These are phyloP conservation scores for Syndactyla subalaris DNA, from an alignment of 2,797 vertebrate species.

Conservation along the genomic window DNA sequence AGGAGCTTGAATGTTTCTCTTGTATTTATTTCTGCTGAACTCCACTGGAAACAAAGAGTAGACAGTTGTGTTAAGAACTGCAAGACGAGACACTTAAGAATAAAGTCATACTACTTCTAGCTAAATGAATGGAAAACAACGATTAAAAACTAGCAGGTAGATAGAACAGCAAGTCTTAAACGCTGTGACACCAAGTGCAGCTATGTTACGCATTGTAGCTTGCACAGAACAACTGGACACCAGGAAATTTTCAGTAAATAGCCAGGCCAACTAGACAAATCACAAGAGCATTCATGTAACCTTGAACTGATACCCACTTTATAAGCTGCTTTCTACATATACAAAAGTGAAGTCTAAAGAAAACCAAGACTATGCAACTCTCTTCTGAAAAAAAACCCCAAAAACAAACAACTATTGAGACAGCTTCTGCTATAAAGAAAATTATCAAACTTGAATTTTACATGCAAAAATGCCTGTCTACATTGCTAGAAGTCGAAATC, in stretches of 20 bases:
- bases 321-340: neutral
- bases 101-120: neutral
- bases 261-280: neutral
- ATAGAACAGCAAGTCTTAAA: neutral
- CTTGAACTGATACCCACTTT: neutral
- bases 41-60: neutral
- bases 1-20: neutral
- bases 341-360: neutral
- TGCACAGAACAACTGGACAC: neutral
- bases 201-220: neutral
- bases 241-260: neutral
- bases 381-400: neutral
- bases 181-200: neutral
- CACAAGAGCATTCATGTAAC: neutral
- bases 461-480: neutral
- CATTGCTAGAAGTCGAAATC: neutral
- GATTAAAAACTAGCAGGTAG: neutral
- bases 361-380: neutral
- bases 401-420: neutral
- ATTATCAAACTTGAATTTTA: neutral
- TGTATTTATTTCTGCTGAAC: neutral
- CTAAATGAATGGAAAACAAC: neutral
- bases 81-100: neutral
- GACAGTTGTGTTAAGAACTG: neutral
- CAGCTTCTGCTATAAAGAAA: neutral